Evolutionary conservation across 2,888 invertebrate species (phyloP).

Genomic region (Sabatieria punctata): DNA sequence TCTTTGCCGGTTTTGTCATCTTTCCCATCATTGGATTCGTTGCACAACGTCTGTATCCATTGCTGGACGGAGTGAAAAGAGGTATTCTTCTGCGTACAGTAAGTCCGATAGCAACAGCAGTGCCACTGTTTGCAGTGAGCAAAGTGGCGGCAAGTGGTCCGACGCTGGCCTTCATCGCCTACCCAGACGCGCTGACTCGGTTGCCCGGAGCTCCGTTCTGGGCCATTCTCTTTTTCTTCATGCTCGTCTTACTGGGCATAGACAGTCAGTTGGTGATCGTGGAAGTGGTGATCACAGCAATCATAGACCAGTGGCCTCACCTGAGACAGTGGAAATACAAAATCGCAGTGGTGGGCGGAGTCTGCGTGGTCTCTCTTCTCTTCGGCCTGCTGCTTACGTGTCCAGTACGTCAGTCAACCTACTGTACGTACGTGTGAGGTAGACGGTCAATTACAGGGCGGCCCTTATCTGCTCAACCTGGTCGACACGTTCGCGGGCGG

Average conservation of each 20-base stretch:
- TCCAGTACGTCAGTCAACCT: slow-evolving; percentile 13
- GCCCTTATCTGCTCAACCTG: slow-evolving; percentile 36
- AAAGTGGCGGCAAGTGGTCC: slow-evolving; percentile 3
- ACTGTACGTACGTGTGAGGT: neutral
- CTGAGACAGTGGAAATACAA: slow-evolving; percentile 11
- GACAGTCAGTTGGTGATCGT: slow-evolving; percentile 16
- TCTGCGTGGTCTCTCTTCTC: slow-evolving; percentile 8
- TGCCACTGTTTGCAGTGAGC: neutral
- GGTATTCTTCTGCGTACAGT: neutral
- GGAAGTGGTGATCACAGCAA: slow-evolving; percentile 38
- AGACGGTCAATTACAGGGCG: slow-evolving; percentile 7
- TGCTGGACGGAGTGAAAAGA: too few relatives aligned
- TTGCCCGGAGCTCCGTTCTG: neutral
- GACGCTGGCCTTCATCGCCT: slow-evolving; percentile 6
- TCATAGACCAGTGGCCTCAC: slow-evolving; percentile 35
- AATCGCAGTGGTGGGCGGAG: neutral
- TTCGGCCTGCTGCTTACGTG: slow-evolving; percentile 7
- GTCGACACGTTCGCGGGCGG: slow-evolving; percentile 38
- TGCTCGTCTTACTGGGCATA: slow-evolving; percentile 6
- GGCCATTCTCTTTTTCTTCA: slow-evolving; percentile 5
- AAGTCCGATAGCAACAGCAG: too few relatives aligned
- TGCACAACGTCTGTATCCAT: neutral
- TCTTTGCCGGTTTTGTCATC: slow-evolving; percentile 7
- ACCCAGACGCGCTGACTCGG: slow-evolving; percentile 3
- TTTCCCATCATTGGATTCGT: slow-evolving; percentile 7